Evolutionary conservation across 2,888 invertebrate species (phyloP).

Genomic region (Acanthoscelides obtectus): DNA sequence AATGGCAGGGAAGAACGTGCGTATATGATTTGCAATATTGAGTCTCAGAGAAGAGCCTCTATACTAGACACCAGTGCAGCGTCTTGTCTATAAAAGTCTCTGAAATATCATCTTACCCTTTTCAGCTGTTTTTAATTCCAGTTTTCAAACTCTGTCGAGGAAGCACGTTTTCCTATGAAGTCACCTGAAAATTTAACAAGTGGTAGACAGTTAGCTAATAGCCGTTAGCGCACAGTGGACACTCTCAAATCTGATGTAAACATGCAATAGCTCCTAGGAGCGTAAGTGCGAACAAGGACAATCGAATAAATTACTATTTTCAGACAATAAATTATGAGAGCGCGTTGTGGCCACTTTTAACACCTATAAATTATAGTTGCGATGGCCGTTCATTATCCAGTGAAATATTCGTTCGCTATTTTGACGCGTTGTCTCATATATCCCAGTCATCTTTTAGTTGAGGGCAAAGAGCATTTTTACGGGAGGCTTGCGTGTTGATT

Average conservation of each 20-base stretch:
- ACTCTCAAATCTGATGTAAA: conserved; percentile 31
- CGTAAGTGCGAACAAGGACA: conserved; percentile 42
- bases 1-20: too few species aligned
- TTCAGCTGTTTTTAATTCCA: too few species aligned
- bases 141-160: too few species aligned
- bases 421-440: not conserved
- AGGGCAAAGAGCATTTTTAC: not conserved
- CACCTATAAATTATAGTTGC: conserved; percentile 34
- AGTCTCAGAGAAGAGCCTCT: too few species aligned
- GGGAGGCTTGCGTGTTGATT: not conserved
- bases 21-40: too few species aligned
- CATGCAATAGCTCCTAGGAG: conserved; percentile 33
- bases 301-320: conserved; percentile 43
- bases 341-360: conserved; percentile 38
- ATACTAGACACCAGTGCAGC: too few species aligned
- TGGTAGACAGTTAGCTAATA: not conserved
- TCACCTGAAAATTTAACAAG: too few species aligned
- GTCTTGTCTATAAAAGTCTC: too few species aligned
- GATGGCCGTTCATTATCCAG: conserved; percentile 1
- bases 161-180: too few species aligned
- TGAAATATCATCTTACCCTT: too few species aligned
- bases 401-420: not conserved
- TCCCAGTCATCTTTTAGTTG: not conserved
- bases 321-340: conserved; percentile 39
- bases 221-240: not conserved